Percentiles rank a stretch among this genome's conserved stretches.
Conservation (phyloP, 2,113 vertebrate species). For the Mastomys coucha region DNA sequence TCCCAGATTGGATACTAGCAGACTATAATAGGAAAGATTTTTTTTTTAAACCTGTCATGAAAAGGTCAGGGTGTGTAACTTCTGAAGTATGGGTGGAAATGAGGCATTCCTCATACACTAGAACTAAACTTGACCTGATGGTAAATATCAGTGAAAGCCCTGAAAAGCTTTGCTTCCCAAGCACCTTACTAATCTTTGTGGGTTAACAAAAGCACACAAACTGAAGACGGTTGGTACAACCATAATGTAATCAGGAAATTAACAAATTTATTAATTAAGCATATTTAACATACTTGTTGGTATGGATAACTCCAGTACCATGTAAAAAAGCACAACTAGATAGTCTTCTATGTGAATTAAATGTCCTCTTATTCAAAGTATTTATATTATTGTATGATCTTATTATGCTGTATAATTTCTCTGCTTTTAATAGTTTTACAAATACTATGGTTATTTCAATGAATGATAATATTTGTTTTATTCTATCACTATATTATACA, state of each 20-base stretch:
- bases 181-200: neutral
- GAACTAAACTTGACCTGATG: neutral
- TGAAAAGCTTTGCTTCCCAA: conserved; percentile 26
- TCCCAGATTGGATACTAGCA: neutral
- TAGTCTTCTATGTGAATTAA: neutral
- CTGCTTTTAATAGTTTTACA: neutral
- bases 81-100: neutral
- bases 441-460: neutral
- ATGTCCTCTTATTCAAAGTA: neutral
- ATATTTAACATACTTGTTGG: neutral
- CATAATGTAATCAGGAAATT: neutral
- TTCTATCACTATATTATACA: neutral
- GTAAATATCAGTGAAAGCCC: neutral
- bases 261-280: neutral
- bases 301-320: neutral
- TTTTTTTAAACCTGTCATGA: neutral
- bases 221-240: neutral
- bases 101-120: neutral
- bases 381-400: neutral
- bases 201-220: conserved; percentile 33
- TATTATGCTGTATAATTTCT: neutral
- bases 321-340: neutral
- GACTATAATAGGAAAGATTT: neutral
- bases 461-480: neutral
- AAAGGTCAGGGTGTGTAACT: neutral